Percentiles rank a stretch among this genome's conserved stretches.
Conservation (phyloP, 2,888 invertebrate species). For the Lasioglossum vierecki region DNA sequence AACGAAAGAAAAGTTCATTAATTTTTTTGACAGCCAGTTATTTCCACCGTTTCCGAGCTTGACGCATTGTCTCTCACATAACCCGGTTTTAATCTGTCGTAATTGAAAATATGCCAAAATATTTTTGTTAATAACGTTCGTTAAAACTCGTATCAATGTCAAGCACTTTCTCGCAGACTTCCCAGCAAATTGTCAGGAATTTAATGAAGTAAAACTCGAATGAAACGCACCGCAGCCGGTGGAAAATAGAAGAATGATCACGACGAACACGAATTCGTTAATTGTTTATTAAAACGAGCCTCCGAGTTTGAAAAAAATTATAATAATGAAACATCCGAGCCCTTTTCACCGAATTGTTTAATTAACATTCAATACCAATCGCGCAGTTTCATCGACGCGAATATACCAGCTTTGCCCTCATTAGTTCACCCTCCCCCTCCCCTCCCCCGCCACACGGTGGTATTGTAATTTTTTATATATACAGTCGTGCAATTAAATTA, state of each 20-base stretch:
- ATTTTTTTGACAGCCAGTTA: neutral
- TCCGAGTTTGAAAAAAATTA: neutral
- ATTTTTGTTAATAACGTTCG: conserved; percentile 16
- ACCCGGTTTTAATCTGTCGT: conserved; percentile 6
- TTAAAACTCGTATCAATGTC: conserved; percentile 4
- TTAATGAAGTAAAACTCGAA: conserved; percentile 10
- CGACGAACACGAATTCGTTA: neutral
- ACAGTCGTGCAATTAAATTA: neutral
- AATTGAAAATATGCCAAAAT: conserved; percentile 6
- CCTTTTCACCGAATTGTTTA: neutral
- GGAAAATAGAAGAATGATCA: neutral
- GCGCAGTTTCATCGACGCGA: neutral
- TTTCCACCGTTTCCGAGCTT: neutral
- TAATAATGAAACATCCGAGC: neutral
- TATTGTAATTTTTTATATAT: neutral
- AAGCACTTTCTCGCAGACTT: neutral
- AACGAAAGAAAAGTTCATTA: neutral
- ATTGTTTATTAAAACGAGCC: conserved; percentile 1
- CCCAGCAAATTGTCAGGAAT: neutral
- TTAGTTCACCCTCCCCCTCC: neutral
- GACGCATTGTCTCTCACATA: neutral
- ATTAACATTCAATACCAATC: conserved; percentile 5
- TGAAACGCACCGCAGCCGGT: neutral
- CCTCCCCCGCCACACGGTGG: neutral
- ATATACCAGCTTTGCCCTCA: neutral